Evolutionary conservation across 2,113 vertebrate genomes (phyloP), one percentile per base, ranked within the genome.

Genomic region (Octodon degus): DNA sequence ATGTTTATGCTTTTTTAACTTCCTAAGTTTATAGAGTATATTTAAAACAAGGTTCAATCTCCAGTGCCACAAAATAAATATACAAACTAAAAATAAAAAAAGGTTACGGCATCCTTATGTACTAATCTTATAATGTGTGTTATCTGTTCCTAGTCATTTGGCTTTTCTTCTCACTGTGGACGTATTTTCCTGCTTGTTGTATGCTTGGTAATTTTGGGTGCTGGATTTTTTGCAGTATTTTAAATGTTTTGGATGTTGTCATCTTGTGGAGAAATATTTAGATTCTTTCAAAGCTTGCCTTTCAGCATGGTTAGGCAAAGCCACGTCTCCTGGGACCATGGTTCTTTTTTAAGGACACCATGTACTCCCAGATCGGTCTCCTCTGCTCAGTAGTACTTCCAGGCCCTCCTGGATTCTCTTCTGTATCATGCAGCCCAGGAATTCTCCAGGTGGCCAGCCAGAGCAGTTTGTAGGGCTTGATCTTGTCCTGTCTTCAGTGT

Each of bases 121-220:
- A 47, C 76, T 84, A 34, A 79, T 83, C 85, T 92, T 92, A 47
- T 14, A 88, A n/a, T 81, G 7, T 91, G 34, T 89, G 22, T 55
- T 43, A 43, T 95, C 67, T 68, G 19, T 79, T 77, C 43, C 43
- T 76, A 76, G n/a, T 43, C 37, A 50, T 77, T 77, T 82, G 62
- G 22, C n/a, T 95, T 84, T 93, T 70, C 22, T 77, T 43, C n/a
- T 80, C 10, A 62, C 76, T 70, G 47, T 43, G 17, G 24, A 58
- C 32, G 6, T 72, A 10, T 37, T 53, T 92, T 86, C 67, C 14
- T 76, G 34, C 30, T 72, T 92, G 83, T 63, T n/a, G 4, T 34
- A 58, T 70, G 34, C 30, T 70, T 80, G 17, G 24, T 74, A 55
- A 40, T 80, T 94, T 81, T 58, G 55, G 40, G 40, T 40, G 6